These are phyloP conservation scores for Hyles euphorbiae DNA, from an alignment of 1,140 invertebrate genomes.

Conservation along the genomic window DNA sequence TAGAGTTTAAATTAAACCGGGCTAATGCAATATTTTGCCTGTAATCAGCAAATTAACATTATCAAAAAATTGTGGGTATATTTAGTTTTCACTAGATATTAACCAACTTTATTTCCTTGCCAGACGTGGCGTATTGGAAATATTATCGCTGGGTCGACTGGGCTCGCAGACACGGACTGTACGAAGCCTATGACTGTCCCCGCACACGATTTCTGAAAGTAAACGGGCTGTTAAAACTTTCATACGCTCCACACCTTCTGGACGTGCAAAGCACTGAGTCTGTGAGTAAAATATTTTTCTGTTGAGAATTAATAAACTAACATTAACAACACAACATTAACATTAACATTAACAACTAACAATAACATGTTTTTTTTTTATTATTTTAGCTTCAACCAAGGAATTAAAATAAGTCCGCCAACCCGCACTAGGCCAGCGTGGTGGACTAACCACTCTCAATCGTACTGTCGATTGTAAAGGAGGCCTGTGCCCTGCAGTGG, in stretches of 20 bases:
- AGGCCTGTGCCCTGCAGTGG: too few relatives aligned
- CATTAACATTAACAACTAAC: too few relatives aligned
- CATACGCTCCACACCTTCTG: slow-evolving; percentile 56
- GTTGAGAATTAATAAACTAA: background rate
- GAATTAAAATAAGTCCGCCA: too few relatives aligned
- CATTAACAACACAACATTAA: too few relatives aligned
- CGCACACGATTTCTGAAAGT: slow-evolving; percentile 50
- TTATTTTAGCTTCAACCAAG: too few relatives aligned
- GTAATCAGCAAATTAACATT: too few relatives aligned
- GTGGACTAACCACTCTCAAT: too few relatives aligned
- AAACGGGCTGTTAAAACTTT: slow-evolving; percentile 53
- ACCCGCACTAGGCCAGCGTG: too few relatives aligned
- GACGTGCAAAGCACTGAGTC: slow-evolving; percentile 58
- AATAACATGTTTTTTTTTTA: too few relatives aligned
- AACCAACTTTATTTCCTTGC: slow-evolving; percentile 7
- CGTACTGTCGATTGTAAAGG: too few relatives aligned
- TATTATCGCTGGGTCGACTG: slow-evolving; percentile 60
- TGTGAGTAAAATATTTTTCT: slow-evolving; percentile 26
- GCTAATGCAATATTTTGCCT: too few relatives aligned
- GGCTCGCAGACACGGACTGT: slow-evolving; percentile 52
- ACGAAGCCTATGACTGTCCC: slow-evolving; percentile 58
- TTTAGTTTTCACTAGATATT: background rate
- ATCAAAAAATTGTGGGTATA: background rate
- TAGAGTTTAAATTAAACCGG: too few relatives aligned
- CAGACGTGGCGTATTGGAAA: slow-evolving; percentile 61